A percentile compares a stretch with the other conserved stretches of the same genome.
Evolutionary conservation across 2,113 vertebrate species (phyloP).

Genomic region (Nothocercus nigrocapillus): DNA sequence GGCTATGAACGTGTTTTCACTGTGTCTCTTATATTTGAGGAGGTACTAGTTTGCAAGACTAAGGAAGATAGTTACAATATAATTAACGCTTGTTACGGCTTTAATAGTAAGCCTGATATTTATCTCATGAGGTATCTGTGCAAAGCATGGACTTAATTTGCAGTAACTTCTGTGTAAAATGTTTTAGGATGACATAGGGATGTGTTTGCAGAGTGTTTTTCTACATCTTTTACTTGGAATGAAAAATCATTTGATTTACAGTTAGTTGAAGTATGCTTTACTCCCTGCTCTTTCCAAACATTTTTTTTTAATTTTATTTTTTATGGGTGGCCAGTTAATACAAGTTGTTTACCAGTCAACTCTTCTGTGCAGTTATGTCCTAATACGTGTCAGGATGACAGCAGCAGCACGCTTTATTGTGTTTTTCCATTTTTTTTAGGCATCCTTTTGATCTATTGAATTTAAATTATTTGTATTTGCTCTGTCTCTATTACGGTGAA

Average conservation of each 20-base stretch:
- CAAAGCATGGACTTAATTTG: not conserved
- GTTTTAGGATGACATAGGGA: not conserved
- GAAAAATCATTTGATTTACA: not conserved
- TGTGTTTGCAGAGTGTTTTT: not conserved
- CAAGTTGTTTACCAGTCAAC: not conserved
- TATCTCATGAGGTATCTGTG: not conserved
- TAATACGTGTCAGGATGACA: not conserved
- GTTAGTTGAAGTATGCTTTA: not conserved
- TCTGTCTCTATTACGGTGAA: not conserved
- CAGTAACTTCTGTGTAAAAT: not conserved
- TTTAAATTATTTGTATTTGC: not conserved
- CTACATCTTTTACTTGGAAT: not conserved
- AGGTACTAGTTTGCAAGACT: not conserved
- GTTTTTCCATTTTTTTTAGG: not conserved
- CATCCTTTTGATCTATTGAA: not conserved
- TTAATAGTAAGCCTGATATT: not conserved
- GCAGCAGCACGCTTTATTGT: not conserved
- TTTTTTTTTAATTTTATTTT: too few species aligned
- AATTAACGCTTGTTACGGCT: not conserved
- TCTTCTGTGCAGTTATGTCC: not conserved
- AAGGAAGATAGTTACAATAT: not conserved
- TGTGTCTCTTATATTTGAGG: not conserved
- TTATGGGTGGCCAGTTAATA: not conserved
- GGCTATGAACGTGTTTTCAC: not conserved
- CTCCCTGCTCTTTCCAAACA: not conserved